Percentiles rank a stretch among this genome's conserved stretches.
These are phyloP conservation scores for Apis laboriosa DNA, from an alignment of 1,140 invertebrate species.

Conservation along the genomic window DNA sequence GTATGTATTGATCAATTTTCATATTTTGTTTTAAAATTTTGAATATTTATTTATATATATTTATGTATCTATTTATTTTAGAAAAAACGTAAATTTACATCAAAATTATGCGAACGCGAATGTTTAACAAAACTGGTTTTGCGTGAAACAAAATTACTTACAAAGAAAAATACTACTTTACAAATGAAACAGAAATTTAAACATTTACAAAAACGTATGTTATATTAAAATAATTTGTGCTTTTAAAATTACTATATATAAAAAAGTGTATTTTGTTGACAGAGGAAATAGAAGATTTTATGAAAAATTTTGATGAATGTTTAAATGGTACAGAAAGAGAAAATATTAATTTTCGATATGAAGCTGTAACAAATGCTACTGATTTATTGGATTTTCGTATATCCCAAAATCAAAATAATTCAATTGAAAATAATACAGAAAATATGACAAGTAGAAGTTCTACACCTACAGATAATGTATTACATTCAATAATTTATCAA, in stretches of 20 bases:
- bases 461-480: neutral
- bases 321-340: conserved; percentile 38
- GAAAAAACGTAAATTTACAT: conserved; percentile 36
- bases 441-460: conserved; percentile 13
- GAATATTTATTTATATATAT: neutral
- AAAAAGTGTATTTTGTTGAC: conserved; percentile 18
- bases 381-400: conserved; percentile 63
- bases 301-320: conserved; percentile 61
- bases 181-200: conserved; percentile 7
- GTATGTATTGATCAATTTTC: conserved; percentile 13
- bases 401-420: neutral
- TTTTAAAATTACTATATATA: neutral
- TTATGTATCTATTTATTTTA: conserved; percentile 4
- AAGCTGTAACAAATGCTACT: conserved; percentile 62
- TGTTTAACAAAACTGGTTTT: conserved; percentile 22
- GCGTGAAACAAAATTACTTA: neutral
- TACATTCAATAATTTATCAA: neutral
- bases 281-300: conserved; percentile 70
- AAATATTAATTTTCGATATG: conserved; percentile 51
- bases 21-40: neutral
- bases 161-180: neutral
- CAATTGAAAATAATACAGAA: neutral
- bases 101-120: neutral
- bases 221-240: neutral
- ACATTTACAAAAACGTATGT: conserved; percentile 29